Evolutionary conservation across 2,113 vertebrate genomes (phyloP).

Genomic region (Spea multiplicata): DNA sequence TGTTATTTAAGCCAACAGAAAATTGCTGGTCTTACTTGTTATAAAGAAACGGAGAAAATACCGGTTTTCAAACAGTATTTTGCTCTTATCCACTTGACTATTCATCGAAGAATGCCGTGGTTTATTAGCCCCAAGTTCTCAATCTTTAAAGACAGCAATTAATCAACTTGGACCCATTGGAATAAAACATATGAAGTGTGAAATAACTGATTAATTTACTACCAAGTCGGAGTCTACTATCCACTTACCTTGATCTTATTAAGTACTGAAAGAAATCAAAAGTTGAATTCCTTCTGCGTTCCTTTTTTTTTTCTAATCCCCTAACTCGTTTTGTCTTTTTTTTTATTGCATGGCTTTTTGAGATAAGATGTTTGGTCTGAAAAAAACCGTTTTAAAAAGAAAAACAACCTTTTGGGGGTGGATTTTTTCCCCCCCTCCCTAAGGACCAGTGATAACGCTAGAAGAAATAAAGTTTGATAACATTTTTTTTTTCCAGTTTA

Average conservation of each 20-base stretch:
- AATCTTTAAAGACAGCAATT: conserved; percentile 36
- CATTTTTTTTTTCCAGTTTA: conserved; percentile 14
- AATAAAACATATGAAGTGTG: conserved; percentile 43
- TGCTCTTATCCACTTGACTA: conserved; percentile 37
- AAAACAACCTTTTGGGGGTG: too few relatives aligned
- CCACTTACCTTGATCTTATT: conserved; percentile 26
- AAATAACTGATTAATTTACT: conserved; percentile 40
- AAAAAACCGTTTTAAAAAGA: too few relatives aligned
- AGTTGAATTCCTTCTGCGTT: conserved; percentile 20
- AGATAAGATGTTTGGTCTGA: conserved; percentile 31
- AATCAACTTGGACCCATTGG: conserved; percentile 37
- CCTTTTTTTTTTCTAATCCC: conserved; percentile 5
- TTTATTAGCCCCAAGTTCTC: conserved; percentile 40
- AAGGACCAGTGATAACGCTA: neutral
- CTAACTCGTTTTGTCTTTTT: neutral
- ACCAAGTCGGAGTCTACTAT: conserved; percentile 6
- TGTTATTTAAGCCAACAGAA: conserved; percentile 20
- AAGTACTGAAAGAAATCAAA: conserved; percentile 9
- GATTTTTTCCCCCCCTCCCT: too few relatives aligned
- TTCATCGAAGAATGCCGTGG: conserved; percentile 17
- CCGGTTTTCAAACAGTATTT: neutral
- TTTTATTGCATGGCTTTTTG: conserved; percentile 4
- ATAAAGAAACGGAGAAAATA: neutral
- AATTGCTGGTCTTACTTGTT: neutral
- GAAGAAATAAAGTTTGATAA: conserved; percentile 29